Evolutionary conservation across 2,888 invertebrate genomes (phyloP).

Genomic region (Noctua comes): DNA sequence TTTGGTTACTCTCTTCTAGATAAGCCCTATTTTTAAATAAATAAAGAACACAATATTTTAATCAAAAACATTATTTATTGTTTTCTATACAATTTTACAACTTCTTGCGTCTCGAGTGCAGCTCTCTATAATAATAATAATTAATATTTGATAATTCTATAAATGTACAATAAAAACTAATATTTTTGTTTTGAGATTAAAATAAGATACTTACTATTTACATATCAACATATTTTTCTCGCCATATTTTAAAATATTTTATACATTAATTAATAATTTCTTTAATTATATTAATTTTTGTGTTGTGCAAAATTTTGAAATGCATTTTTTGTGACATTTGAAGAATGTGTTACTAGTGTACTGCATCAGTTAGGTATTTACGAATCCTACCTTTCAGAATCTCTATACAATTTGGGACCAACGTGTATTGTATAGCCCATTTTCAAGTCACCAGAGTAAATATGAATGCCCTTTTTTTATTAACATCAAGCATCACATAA

Average conservation of each 20-base stretch:
- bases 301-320: conserved; percentile 57
- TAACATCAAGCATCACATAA: neutral
- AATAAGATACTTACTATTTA: conserved; percentile 77
- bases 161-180: conserved; percentile 76
- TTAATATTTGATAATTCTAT: conserved; percentile 71
- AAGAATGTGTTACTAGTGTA: conserved; percentile 35
- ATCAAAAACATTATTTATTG: conserved; percentile 87
- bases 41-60: conserved; percentile 72
- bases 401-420: neutral
- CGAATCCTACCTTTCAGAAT: neutral
- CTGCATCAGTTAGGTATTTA: conserved; percentile 57
- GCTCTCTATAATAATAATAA: conserved; percentile 76
- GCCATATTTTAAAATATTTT: conserved; percentile 67
- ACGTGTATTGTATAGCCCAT: neutral
- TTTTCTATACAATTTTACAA: conserved; percentile 86
- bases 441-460: neutral
- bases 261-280: conserved; percentile 54
- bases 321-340: conserved; percentile 41
- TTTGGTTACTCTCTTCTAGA: neutral
- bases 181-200: conserved; percentile 59
- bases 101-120: conserved; percentile 80
- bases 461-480: neutral
- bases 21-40: neutral
- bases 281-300: conserved; percentile 34
- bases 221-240: conserved; percentile 73